Conservation (phyloP, 2,797 vertebrate species). For the Anableps anableps region DNA sequence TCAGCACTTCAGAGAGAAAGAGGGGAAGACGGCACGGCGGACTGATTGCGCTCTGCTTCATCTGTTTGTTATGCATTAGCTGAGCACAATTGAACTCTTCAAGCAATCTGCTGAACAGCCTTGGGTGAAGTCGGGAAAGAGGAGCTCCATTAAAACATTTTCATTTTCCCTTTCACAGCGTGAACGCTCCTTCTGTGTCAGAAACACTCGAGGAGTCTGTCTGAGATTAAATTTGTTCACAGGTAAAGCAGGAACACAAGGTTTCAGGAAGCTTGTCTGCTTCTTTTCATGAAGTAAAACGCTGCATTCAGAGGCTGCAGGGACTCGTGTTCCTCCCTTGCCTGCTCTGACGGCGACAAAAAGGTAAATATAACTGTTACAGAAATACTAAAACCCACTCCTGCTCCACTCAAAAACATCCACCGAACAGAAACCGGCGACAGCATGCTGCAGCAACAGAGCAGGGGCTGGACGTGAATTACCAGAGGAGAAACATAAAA, state of each 20-base stretch:
- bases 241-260: slow-evolving; percentile 3
- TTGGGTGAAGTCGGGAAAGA: slow-evolving; percentile 27
- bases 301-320: not conserved
- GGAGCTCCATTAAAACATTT: slow-evolving; percentile 39
- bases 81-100: slow-evolving; percentile 54
- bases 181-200: slow-evolving; percentile 18
- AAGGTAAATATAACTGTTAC: not conserved
- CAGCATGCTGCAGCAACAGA: not conserved
- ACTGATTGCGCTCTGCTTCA: slow-evolving; percentile 45
- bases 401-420: not conserved
- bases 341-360: slow-evolving; percentile 19
- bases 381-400: not conserved
- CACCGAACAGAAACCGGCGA: not conserved
- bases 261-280: not conserved
- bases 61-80: slow-evolving; percentile 68
- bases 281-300: slow-evolving; percentile 1
- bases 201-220: slow-evolving; percentile 16
- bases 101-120: slow-evolving; percentile 47
- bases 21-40: slow-evolving; percentile 2
- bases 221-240: slow-evolving; percentile 26
- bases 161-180: slow-evolving; percentile 29
- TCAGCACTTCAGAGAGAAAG: slow-evolving; percentile 16
- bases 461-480: not conserved
- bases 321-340: slow-evolving; percentile 5
- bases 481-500: not conserved